A percentile compares a stretch with the other conserved stretches of the same genome.
Evolutionary conservation across 2,797 vertebrate genomes (phyloP).

Genomic region (Synaphobranchus kaupii): DNA sequence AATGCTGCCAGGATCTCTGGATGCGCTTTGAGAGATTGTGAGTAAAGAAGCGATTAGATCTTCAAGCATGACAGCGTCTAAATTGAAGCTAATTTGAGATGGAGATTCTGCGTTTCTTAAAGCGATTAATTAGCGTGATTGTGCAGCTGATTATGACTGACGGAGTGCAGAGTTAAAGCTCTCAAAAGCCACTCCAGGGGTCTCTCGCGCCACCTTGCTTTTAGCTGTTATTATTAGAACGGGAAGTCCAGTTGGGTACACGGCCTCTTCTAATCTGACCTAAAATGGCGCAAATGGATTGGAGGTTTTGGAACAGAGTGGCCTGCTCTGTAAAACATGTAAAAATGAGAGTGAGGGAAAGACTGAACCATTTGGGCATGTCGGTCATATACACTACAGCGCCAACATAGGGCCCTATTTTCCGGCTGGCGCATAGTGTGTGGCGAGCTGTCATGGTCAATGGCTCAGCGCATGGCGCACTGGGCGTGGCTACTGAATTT

Average conservation of each 20-base stretch:
- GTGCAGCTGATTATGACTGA: conserved; percentile 24
- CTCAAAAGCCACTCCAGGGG: conserved; percentile 17
- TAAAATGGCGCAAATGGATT: no score
- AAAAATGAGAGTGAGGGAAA: no score
- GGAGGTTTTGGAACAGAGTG: neutral
- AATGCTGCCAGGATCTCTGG: conserved; percentile 57
- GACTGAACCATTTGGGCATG: no score
- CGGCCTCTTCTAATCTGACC: neutral
- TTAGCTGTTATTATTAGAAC: neutral
- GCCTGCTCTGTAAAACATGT: neutral
- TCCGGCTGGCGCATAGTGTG: no score
- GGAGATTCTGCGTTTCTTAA: conserved; percentile 56
- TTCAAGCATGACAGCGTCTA: conserved; percentile 55
- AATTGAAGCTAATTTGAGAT: conserved; percentile 56
- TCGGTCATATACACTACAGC: no score
- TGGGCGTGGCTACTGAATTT: no score
- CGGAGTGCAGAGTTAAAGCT: neutral
- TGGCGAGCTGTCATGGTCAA: no score
- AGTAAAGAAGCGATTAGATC: conserved; percentile 58
- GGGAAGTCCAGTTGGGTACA: neutral
- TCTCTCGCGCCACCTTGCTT: neutral
- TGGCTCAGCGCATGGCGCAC: no score
- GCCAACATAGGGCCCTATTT: no score
- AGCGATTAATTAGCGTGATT: conserved; percentile 52
- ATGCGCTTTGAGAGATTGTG: conserved; percentile 61